Evolutionary conservation across 2,797 vertebrate species (phyloP).

Genomic region (Morus bassanus): DNA sequence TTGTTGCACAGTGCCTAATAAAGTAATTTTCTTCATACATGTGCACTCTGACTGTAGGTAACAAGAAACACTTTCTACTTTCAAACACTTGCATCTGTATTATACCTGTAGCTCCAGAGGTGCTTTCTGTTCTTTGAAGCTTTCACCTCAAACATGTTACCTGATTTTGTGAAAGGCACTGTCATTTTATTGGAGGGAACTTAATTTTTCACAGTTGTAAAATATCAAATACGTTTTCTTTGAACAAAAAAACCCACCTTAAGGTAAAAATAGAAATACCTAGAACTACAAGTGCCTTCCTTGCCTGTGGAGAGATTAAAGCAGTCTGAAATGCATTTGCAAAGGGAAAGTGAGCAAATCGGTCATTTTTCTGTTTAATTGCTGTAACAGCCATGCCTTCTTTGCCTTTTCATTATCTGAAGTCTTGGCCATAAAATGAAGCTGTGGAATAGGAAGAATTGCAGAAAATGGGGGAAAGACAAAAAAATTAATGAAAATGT

Average conservation of each 20-base stretch:
- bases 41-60: not conserved
- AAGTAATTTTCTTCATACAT: not conserved
- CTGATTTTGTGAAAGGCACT: not conserved
- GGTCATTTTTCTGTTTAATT: not conserved
- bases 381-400: not conserved
- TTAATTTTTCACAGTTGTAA: not conserved
- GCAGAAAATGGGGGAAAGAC: not conserved
- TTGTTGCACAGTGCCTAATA: not conserved
- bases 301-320: not conserved
- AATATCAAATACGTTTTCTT: not conserved
- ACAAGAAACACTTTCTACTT: not conserved
- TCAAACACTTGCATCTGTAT: not conserved
- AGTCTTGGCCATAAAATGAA: not conserved
- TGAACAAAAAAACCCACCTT: not conserved
- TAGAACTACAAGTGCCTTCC: not conserved
- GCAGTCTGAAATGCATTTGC: not conserved
- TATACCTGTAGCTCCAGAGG: not conserved
- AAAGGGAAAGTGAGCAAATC: not conserved
- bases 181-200: not conserved
- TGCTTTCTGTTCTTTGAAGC: not conserved
- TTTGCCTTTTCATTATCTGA: constrained; percentile 16
- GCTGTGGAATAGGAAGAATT: not conserved
- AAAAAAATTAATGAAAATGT: not conserved
- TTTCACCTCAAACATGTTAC: not conserved
- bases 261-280: not conserved